Conservation (phyloP, 2,797 vertebrate species). For the Sciurus vulgaris region DNA sequence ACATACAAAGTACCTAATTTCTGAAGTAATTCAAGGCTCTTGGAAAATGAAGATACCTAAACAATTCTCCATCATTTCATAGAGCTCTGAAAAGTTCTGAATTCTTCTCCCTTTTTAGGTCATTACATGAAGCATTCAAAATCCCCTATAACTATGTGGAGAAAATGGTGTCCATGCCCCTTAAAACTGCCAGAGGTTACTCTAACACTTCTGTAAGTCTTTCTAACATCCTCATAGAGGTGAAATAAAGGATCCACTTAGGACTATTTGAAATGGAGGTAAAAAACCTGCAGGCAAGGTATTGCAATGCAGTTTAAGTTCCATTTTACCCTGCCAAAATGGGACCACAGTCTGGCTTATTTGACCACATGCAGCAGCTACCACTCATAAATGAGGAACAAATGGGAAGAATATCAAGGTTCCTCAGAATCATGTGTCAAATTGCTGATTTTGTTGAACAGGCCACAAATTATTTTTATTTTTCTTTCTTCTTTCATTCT, state of each 20-base stretch:
- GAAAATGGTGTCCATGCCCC: neutral
- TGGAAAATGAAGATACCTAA: neutral
- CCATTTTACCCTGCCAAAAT: neutral
- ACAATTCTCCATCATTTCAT: neutral
- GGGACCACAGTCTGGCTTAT: neutral
- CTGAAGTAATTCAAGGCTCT: conserved; percentile 1
- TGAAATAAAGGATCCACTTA: neutral
- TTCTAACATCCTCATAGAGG: conserved; percentile 3
- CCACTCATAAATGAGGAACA: neutral
- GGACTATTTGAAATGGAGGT: neutral
- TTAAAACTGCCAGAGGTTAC: neutral
- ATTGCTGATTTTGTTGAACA: neutral
- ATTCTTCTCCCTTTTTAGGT: neutral
- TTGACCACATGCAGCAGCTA: neutral
- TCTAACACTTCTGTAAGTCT: neutral
- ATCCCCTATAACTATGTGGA: neutral
- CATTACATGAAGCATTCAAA: neutral
- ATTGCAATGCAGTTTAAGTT: neutral
- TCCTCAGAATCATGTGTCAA: neutral
- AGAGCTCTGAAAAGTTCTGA: neutral
- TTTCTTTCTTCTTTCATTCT: conserved; percentile 6
- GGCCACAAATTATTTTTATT: neutral
- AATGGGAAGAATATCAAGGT: neutral
- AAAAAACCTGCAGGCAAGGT: neutral
- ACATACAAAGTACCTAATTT: neutral